Evolutionary conservation across 2,113 vertebrate genomes (phyloP), one percentile per base, ranked within the genome.

Genomic region (Coreoperca whiteheadi): DNA sequence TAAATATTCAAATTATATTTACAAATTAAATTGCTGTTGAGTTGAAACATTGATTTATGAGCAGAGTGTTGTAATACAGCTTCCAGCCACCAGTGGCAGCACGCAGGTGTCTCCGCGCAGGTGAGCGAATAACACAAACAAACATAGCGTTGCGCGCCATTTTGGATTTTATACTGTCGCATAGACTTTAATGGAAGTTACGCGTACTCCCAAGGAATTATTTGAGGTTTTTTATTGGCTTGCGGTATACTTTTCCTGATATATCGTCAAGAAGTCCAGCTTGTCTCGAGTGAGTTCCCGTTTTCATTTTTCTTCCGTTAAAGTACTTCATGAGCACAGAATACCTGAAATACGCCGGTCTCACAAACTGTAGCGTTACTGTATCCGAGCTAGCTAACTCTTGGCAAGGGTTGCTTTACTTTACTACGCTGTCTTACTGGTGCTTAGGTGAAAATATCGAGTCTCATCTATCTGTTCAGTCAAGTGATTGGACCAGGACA

Each of bases 361-460:
- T 6, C 18, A 10, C 5, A 2, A 8, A 20, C 23, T 0, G 23
- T 1, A n/a, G n/a, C n/a, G n/a, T n/a, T 0, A 8, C 23, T n/a
- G 53, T 30, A 8, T 30, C 15, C 10, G 34, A 8, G 18, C 68
- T 11, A 67, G 16, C 61, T 60, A 23, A 50, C 23, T 46, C 15
- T 25, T 14, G 7, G 14, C 16, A 39, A 15, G 11, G 30, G 8
- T 32, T 43, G 6, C 25, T 46, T 28, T 4, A 39, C 7, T 56
- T 56, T n/a, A n/a, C n/a, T n/a, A n/a, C 54, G 1, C 10, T 15
- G 4, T 48, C 1, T n/a, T 23, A 6, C 16, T 15, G 25, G 21
- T 0, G 2, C 6, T 57, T 23, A 2, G 4, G 39, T 12, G 2
- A 25, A 0, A n/a, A 57, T 20, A 39, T 37, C 0, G 4, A 37